phyloP scores from a whole-genome alignment of 2,888 invertebrate genomes.

The Norana najaformis region DNA sequence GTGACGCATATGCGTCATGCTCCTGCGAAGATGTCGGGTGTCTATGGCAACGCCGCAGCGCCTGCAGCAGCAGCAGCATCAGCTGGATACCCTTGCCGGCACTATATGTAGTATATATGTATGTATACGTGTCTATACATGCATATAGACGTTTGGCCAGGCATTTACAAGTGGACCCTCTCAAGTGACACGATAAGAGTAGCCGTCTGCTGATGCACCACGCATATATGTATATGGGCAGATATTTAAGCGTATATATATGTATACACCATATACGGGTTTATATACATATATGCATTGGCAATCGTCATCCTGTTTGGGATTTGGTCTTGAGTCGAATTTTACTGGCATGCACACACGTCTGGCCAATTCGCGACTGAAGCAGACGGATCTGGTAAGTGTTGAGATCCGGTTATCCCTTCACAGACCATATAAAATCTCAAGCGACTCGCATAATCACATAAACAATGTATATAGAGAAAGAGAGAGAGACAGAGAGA shows the following conservation, averaged over 20 bases:
- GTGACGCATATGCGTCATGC: neutral
- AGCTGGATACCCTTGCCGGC: no score
- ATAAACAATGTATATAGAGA: neutral
- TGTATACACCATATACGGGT: neutral
- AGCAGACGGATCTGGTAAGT: neutral
- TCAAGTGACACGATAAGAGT: slow-evolving; percentile 1
- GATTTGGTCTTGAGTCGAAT: neutral
- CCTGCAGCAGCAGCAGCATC: neutral
- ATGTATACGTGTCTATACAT: neutral
- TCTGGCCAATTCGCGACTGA: neutral
- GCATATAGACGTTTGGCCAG: neutral
- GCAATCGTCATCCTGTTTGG: neutral
- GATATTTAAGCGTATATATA: no score
- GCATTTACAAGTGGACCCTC: slow-evolving; percentile 7
- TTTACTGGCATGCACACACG: neutral
- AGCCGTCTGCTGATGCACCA: neutral
- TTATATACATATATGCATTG: neutral
- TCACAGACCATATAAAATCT: neutral
- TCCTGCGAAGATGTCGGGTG: neutral
- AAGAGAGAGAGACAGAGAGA: neutral
- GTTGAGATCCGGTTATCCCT: slow-evolving; percentile 13
- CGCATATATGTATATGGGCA: neutral
- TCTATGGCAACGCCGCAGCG: neutral
- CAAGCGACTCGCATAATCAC: neutral
- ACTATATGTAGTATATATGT: no score